These are phyloP conservation scores for Cybosia mesomella DNA, from an alignment of 2,888 invertebrate genomes.

Conservation along the genomic window DNA sequence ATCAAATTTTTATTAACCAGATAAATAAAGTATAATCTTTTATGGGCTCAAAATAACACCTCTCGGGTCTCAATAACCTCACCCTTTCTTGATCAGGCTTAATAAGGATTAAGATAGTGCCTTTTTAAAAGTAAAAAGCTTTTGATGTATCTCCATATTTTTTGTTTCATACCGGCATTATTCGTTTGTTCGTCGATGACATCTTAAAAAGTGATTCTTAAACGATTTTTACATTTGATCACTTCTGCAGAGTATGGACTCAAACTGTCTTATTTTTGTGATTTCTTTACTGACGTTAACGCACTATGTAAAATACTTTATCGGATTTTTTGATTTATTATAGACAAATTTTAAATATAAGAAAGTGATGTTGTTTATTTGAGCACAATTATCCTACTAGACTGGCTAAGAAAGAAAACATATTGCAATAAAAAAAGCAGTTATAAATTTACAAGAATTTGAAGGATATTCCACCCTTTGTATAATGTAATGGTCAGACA, in stretches of 20 bases:
- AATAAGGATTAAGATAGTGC: constrained; percentile 85
- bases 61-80: constrained; percentile 73
- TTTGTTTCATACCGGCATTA: constrained; percentile 56
- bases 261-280: constrained; percentile 11
- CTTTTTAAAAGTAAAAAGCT: constrained; percentile 82
- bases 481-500: too few relatives aligned
- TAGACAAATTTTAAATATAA: too few relatives aligned
- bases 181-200: constrained; percentile 59
- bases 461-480: too few relatives aligned
- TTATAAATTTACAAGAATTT: too few relatives aligned
- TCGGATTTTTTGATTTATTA: too few relatives aligned
- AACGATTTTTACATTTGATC: constrained; percentile 34
- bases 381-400: too few relatives aligned
- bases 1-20: constrained; percentile 58
- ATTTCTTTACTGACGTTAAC: background rate
- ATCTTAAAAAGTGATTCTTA: constrained; percentile 48
- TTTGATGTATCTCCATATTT: constrained; percentile 78
- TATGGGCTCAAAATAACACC: constrained; percentile 81
- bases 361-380: too few relatives aligned
- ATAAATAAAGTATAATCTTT: constrained; percentile 73
- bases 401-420: too few relatives aligned
- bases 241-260: constrained; percentile 20
- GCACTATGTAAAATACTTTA: background rate
- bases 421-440: too few relatives aligned
- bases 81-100: constrained; percentile 78